These are phyloP conservation scores for Prionace glauca DNA, from an alignment of 2,797 vertebrate genomes.

Conservation along the genomic window DNA sequence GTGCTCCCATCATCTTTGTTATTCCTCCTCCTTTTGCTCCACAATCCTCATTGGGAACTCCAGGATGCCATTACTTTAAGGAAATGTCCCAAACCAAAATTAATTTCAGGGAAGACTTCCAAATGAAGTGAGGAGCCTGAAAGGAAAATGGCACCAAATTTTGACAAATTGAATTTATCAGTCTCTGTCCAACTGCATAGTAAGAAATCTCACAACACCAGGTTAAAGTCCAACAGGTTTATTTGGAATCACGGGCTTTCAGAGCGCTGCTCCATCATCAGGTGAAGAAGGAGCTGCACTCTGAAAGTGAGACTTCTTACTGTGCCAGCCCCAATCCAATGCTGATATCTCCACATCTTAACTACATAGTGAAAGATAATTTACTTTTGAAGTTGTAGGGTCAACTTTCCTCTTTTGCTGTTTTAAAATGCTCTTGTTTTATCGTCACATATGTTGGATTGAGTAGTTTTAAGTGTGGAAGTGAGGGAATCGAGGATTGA, in stretches of 20 bases:
- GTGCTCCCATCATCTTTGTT: background rate
- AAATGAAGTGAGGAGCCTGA: background rate
- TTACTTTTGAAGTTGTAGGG: background rate
- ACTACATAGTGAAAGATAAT: background rate
- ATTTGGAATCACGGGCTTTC: no score
- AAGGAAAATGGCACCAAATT: background rate
- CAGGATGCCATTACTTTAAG: background rate
- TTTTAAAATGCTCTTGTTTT: background rate
- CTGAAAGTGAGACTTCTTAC: no score
- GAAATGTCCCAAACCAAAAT: background rate
- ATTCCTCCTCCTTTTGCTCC: background rate
- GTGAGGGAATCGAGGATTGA: background rate
- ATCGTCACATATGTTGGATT: background rate
- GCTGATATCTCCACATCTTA: no score
- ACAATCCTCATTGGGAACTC: background rate
- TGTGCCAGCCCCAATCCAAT: no score
- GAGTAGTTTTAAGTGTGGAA: no score
- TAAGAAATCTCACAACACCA: no score
- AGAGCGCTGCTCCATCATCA: no score
- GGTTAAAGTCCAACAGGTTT: no score
- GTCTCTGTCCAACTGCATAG: no score
- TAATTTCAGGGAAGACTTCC: background rate
- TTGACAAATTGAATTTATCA: background rate
- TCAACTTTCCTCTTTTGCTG: background rate
- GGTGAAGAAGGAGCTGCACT: no score